These are phyloP conservation scores for Paracentrotus lividus DNA, from an alignment of 53 echinoderm and acorn worm species.

Conservation along the genomic window DNA sequence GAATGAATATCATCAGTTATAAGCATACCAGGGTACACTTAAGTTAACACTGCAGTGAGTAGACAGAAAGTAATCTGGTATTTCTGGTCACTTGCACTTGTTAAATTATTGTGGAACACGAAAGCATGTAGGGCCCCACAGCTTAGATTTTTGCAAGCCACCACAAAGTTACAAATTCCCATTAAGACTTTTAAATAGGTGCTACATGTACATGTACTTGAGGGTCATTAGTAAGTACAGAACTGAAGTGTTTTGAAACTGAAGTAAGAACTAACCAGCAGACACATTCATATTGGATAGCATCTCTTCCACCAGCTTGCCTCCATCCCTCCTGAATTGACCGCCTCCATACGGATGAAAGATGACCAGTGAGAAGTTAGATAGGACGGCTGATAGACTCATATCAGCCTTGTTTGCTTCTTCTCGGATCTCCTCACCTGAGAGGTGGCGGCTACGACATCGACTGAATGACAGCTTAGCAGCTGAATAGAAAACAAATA, in stretches of 20 bases:
- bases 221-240: neutral
- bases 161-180: too few relatives aligned
- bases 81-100: too few relatives aligned
- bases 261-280: neutral
- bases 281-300: neutral
- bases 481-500: neutral
- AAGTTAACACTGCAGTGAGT: too few relatives aligned
- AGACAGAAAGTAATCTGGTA: too few relatives aligned
- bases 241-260: too few relatives aligned
- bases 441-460: conserved; percentile 69
- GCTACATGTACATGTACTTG: too few relatives aligned
- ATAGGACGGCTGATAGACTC: conserved; percentile 89
- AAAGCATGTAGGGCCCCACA: too few relatives aligned
- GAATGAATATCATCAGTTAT: too few relatives aligned
- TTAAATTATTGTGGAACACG: too few relatives aligned
- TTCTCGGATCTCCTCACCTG: conserved; percentile 66
- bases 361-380: conserved; percentile 95
- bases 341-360: conserved; percentile 96
- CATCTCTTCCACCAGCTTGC: conserved; percentile 76
- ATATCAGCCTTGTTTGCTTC: conserved; percentile 82
- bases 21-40: too few relatives aligned
- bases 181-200: too few relatives aligned
- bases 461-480: conserved; percentile 48
- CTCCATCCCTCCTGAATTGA: conserved; percentile 73
- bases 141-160: too few relatives aligned